Base-by-base conservation (phyloP, 2,113 vertebrate species). In the Haliaeetus leucogaster region DNA sequence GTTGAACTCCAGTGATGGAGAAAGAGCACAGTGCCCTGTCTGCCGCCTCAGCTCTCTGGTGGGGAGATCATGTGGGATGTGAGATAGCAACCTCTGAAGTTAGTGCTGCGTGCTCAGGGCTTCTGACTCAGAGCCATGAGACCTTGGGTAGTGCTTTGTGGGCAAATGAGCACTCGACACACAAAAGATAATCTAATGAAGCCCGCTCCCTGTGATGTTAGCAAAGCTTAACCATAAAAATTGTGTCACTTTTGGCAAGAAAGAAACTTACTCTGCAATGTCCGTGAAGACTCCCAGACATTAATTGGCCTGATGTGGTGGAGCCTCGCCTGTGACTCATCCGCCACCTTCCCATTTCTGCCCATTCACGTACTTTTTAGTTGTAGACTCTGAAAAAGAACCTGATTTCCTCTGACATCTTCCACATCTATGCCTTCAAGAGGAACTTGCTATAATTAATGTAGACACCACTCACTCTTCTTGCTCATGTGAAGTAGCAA, bases 121-220 rank as follows among this genome's bases (percentile, higher is more conserved):
- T 65, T 82, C 62, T 97, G 96, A 93, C 66, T 96, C 93, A 93
- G 48, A 91, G 53, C 95, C 90, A 70, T 42, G 80, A 95, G 94
- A 92, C 92, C 73, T 84, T 22, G 18, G 53, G 27, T 72, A 68
- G 53, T 48, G 79, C 53, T 59, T 53, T 88, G 71, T 84, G 78
- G 86, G 78, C 61, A 91, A 83, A 52, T 32, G 29, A 86, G 62
- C 5, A 4, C 77, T 91, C 12, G 1, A 4, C 16, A 16, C 55
- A 53, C 66, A 85, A 48, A 89, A 91, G 81, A 85, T 94, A 86
- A 82, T 82, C 65, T 70, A n/a, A 86, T 85, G 93, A 79, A 85
- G 59, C 32, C 62, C 80, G 25, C 32, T 93, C 30, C 25, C 66
- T 87, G 12, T 87, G 53, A 81, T 32, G 13, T 53, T 74, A 85